These are phyloP conservation scores for Pogonocichla stellata DNA, from an alignment of 2,113 vertebrate species.

Conservation along the genomic window DNA sequence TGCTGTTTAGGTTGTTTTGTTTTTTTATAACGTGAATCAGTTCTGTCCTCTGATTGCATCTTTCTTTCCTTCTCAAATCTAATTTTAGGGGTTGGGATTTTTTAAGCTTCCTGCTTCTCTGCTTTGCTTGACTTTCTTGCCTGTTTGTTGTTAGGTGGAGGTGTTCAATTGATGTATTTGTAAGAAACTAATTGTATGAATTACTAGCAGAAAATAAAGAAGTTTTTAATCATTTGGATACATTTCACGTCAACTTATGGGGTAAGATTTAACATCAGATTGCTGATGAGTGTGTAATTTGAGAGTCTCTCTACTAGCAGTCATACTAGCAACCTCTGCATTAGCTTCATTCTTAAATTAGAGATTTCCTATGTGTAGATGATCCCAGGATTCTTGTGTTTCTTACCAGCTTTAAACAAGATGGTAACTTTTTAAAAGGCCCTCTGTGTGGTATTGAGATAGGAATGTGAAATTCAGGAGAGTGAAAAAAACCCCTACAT, in stretches of 20 bases:
- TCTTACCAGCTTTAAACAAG: background rate
- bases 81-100: background rate
- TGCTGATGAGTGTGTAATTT: background rate
- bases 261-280: background rate
- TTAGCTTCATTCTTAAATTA: background rate
- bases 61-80: background rate
- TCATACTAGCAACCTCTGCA: background rate
- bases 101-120: background rate
- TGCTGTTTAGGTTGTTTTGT: background rate
- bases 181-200: background rate
- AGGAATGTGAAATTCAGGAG: background rate
- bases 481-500: background rate
- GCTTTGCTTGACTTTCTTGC: background rate
- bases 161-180: background rate
- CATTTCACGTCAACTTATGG: background rate
- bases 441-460: background rate
- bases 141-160: background rate
- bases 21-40: background rate
- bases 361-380: background rate
- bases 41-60: background rate
- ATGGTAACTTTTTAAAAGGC: background rate
- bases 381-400: background rate
- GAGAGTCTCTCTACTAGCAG: background rate
- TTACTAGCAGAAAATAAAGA: background rate
- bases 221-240: background rate